Evolutionary conservation across 2,797 vertebrate genomes (phyloP), one percentile per base, ranked within the genome.

Genomic region (Echiichthys vipera): DNA sequence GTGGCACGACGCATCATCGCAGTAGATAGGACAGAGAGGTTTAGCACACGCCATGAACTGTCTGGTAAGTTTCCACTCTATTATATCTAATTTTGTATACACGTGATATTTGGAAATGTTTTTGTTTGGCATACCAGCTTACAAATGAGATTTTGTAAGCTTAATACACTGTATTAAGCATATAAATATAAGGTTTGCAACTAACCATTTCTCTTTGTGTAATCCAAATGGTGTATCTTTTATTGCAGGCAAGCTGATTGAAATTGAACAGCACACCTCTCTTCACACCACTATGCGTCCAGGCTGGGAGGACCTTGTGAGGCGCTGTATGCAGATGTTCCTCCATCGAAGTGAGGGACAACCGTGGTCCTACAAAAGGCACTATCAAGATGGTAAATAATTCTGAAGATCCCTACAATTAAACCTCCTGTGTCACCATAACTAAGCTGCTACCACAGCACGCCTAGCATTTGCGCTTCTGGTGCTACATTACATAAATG

Each of bases 321-420:
- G 97, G 61, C 96, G 98, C 20, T 99, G 98, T 89, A 96, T 99
- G 91, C 98, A 99, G 91, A 96, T 97, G 91, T 99, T 99, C 86
- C 94, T 99, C 25, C 89, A 97, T 86, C 95, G 96, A 77, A 98
- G 95, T 15, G 97, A 99, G 18, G 97, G 96, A 14, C 98, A 99
- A 73, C 93, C 96, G 0, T 99, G 97, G 97, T 97, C 97, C 45
- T 96, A 95, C 87, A 99, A 98, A 85, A 95, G 95, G 22, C 98
- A 99, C 90, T 99, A 97, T 90, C 97, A 99, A 61, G 98, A 99
- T 80, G 98, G 98, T 99, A 88, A 70, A 84, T 70, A 17, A 39
- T 20, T 17, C 3, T 37, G 5, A 18, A 3, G 2, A 4, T 54
- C 4, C 1, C 39, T 17, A 5, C 18, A 7, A 6, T 32, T 9